Base-by-base conservation (phyloP, 2,797 vertebrate genomes). In the Enteromius afrohamiltoni region DNA sequence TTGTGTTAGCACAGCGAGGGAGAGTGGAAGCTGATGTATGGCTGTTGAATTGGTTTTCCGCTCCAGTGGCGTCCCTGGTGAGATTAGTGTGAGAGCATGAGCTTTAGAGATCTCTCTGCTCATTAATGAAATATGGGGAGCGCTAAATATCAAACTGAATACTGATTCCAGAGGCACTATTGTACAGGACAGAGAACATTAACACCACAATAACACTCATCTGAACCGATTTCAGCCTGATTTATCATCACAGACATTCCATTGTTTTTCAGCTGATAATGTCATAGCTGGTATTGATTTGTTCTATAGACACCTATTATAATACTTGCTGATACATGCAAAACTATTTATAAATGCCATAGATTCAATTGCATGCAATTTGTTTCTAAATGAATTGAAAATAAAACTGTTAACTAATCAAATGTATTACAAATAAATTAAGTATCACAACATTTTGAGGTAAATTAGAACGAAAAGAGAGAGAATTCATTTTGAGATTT, bases 61-160 rank as follows among this genome's bases (percentile, higher is more conserved):
- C 65, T 75, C 40, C 53, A 74, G 26, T 47, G 73, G 58, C 75
- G 60, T 85, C 82, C 79, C 79, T 71, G 75, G 77, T 58, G 60
- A 82, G 81, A 89, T 87, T 85, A 88, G 78, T 78, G 37, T 51
- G 75, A 70, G 77, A 11, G 23, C 70, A 45, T n/a, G 34, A 76
- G 86, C 55, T 86, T 84, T 85, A 70, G 74, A 83, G 85, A 85
- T 85, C 85, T 82, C 77, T 75, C 53, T 60, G 47, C 83, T 88
- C 84, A 88, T 90, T 83, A 89, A 88, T 84, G 85, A 89, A 88
- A 88, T 74, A 85, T 79, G 65, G 79, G 73, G 29, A 70, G 80
- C 3, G 75, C 84, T 76, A 86, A 85, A 71, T 34, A 79, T 75
- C 51, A 86, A 71, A 76, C 45, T 65, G 16, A 84, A 87, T 49